phyloP scores from a whole-genome alignment of 2,888 invertebrate species.

The Sarcophaga rosellei region DNA sequence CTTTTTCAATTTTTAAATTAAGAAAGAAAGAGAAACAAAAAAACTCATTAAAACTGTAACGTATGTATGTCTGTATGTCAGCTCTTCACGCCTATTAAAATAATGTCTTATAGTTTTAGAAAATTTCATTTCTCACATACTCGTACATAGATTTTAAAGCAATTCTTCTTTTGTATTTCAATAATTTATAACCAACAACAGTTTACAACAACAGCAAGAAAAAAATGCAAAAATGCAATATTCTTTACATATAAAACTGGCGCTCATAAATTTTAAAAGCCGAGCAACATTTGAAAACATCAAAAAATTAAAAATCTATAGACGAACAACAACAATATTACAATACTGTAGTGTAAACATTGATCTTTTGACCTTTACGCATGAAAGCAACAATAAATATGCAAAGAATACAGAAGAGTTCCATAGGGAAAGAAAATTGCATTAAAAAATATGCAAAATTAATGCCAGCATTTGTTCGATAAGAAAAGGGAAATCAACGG shows the following conservation, averaged over 20 bases:
- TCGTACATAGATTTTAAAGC: neutral
- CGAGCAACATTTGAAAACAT: constrained; percentile 49
- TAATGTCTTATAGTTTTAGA: constrained; percentile 36
- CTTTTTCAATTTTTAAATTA: constrained; percentile 1
- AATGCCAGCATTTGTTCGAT: constrained; percentile 20
- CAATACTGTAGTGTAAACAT: constrained; percentile 69
- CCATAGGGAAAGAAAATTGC: constrained; percentile 23
- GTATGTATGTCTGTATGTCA: neutral
- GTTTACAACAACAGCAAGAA: neutral
- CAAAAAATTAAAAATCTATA: constrained; percentile 1
- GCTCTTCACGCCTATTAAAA: constrained; percentile 58
- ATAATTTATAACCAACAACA: constrained; percentile 33
- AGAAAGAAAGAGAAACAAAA: neutral
- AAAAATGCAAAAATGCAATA: constrained; percentile 24
- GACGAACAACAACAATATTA: constrained; percentile 44
- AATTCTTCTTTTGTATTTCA: neutral
- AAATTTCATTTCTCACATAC: neutral
- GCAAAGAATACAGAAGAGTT: constrained; percentile 41
- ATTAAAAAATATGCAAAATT: constrained; percentile 52
- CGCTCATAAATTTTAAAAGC: constrained; percentile 52
- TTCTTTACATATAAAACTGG: constrained; percentile 9
- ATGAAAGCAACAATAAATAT: constrained; percentile 74
- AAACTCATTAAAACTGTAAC: constrained; percentile 23
- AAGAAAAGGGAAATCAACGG: constrained; percentile 3
- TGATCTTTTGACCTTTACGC: constrained; percentile 79